Evolutionary conservation across 2,888 invertebrate genomes (phyloP).

Genomic region (Andricus curvator): DNA sequence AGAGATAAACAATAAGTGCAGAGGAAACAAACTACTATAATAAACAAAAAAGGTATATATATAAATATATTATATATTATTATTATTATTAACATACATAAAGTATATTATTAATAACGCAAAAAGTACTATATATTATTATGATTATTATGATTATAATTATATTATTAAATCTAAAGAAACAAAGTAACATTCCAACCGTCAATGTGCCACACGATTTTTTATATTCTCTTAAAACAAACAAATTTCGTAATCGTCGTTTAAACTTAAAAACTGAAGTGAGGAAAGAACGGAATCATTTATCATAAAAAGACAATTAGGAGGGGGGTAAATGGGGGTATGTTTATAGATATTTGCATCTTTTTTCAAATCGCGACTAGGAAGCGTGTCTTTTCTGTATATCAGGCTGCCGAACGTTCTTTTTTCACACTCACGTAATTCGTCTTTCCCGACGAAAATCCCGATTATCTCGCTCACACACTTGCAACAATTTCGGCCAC

Average conservation of each 20-base stretch:
- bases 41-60: constrained; percentile 68
- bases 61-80: constrained; percentile 63
- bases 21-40: constrained; percentile 75
- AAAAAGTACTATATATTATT: constrained; percentile 55
- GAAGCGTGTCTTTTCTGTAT: constrained; percentile 17
- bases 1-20: constrained; percentile 73
- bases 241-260: constrained; percentile 53
- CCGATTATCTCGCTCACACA: constrained; percentile 9
- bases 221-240: constrained; percentile 74
- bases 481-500: constrained; percentile 21
- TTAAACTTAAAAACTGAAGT: constrained; percentile 31
- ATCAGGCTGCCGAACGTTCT: constrained; percentile 8
- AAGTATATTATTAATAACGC: constrained; percentile 66
- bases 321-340: constrained; percentile 25
- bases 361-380: constrained; percentile 25
- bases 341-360: constrained; percentile 44
- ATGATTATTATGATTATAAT: constrained; percentile 63
- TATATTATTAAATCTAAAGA: constrained; percentile 72
- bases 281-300: constrained; percentile 32
- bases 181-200: constrained; percentile 82
- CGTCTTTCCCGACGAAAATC: neutral
- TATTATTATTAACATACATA: constrained; percentile 54
- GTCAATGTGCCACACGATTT: constrained; percentile 84
- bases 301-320: constrained; percentile 36
- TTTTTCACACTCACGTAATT: constrained; percentile 6